phyloP scores from a whole-genome alignment of 2,113 vertebrate species.

The Rhinoptilus africanus region DNA sequence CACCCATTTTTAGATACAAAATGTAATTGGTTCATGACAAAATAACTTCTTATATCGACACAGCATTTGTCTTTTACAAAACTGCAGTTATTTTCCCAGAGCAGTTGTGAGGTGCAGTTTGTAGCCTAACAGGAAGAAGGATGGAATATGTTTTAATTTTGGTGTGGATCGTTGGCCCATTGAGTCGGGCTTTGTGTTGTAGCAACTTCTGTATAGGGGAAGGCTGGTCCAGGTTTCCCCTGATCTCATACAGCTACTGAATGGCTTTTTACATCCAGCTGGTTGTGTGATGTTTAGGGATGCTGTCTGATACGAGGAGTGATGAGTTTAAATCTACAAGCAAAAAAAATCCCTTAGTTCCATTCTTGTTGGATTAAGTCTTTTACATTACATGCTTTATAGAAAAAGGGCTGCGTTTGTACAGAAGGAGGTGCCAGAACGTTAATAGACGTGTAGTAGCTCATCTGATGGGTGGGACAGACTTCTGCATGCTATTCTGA shows the following conservation, averaged over 20 bases:
- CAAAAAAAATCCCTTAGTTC: not conserved
- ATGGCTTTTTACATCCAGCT: not conserved
- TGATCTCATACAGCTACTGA: not conserved
- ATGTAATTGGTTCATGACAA: not conserved
- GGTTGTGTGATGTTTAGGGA: not conserved
- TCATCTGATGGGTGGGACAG: constrained; percentile 33
- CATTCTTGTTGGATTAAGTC: not conserved
- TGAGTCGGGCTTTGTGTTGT: not conserved
- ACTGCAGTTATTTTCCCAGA: not conserved
- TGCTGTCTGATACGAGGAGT: not conserved
- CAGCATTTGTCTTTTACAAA: not conserved
- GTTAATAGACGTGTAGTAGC: constrained; percentile 1
- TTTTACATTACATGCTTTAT: not conserved
- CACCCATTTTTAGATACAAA: not conserved
- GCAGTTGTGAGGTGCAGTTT: not conserved
- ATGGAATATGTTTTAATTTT: not conserved
- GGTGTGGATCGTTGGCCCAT: fast-evolving
- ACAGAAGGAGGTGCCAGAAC: constrained; percentile 46
- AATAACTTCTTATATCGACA: not conserved
- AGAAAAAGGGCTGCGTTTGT: constrained; percentile 6
- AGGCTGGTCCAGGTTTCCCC: not conserved
- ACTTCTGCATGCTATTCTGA: not conserved
- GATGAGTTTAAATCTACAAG: not conserved
- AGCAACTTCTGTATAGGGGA: not conserved
- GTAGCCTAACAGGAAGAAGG: not conserved